Evolutionary conservation across 2,888 invertebrate species (phyloP), one percentile per base, ranked within the genome.

Genomic region (Eurytoma californica): DNA sequence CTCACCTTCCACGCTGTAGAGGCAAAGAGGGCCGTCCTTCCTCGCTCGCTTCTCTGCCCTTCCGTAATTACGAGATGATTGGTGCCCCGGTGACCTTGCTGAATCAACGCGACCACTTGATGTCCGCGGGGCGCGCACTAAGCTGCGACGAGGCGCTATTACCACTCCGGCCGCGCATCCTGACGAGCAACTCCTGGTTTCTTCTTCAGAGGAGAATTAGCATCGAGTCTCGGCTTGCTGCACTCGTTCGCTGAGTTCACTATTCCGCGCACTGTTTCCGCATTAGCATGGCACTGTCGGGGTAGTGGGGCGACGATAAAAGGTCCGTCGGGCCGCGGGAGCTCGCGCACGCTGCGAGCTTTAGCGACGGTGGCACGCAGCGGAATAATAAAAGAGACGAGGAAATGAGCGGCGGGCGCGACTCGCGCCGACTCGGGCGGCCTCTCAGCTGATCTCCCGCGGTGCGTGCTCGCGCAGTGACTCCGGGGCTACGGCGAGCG

Each of bases 381-480:
- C 61, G 30, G 73, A 72, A 65, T 49, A 68, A 77, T 76, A 72
- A 39, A 39, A 39, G 39, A 7, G 39, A 39, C 39, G 39, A 39
- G 39, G 39, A 69, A 80, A 74, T 75, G 79, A 14, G 51, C 51
- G 67, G 55, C 57, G n/a, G 65, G 65, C 13, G 65, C 13, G 28
- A n/a, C 61, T 20, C 20, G 39, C 39, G 18, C 57, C 18, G 16
- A 77, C 39, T 72, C 78, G 73, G 84, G 83, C 83, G 84, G 83
- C 80, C 83, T 72, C 85, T 82, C 85, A 83, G 84, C 84, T 83
- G 84, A 83, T 83, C 83, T 79, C 18, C 20, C 53, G 65, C 57
- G 55, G 63, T 28, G 61, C 65, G 72, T 57, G 39, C 39, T 39
- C 39, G 39, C 39, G 39, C 39, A 39, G 39, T 39, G 39, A 39